Base-by-base conservation (phyloP, 2,797 vertebrate species). In the Cuculus canorus region DNA sequence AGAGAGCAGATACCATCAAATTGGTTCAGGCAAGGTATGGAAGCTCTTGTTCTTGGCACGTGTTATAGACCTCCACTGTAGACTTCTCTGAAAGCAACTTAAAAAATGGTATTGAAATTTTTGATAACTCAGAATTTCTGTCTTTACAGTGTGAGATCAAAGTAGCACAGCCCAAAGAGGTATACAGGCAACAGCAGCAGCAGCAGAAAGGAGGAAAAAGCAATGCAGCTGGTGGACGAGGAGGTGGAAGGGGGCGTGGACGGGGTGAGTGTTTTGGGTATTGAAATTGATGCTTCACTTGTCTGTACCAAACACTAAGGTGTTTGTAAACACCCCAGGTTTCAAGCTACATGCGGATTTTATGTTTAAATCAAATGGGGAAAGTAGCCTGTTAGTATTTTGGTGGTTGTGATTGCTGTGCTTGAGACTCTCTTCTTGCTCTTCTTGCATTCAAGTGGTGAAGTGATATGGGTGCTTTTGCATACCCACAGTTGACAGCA, bases 121-220 rank as follows among this genome's bases (percentile, higher is more conserved):
- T 13, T 60, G 22, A 5, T 12, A 4, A 82, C 6, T 57, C 78
- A 13, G 57, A 5, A 7, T 45, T 77, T n/a, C 13, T 56, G 3
- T 92, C 53, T 70, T 63, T 76, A 54, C 91, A 99, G 98, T 99
- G 98, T 97, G 98, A 99, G 97, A 98, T 99, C 86, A 99, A 99
- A 98, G 98, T 99, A 95, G 98, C 98, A 87, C 98, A 99, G 85
- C 98, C 98, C 68, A 99, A 99, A 97, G 98, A 99, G 88, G 98
- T 99, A 7, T 99, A 99, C 96, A 98, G 98, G 88, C 98, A 98
- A 79, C 98, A 98, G 72, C 98, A 99, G 59, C 98, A 99, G 93
- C 98, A 99, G 83, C 98, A 98, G 65, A 98, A 98, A 97, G 98
- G 98, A 87, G 98, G 98, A 72, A 96, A 98, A 92, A 98, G 98